Percentiles rank a stretch among this genome's conserved stretches.
Conservation (phyloP, 2,888 invertebrate genomes). For the Anoplius nigerrimus region DNA sequence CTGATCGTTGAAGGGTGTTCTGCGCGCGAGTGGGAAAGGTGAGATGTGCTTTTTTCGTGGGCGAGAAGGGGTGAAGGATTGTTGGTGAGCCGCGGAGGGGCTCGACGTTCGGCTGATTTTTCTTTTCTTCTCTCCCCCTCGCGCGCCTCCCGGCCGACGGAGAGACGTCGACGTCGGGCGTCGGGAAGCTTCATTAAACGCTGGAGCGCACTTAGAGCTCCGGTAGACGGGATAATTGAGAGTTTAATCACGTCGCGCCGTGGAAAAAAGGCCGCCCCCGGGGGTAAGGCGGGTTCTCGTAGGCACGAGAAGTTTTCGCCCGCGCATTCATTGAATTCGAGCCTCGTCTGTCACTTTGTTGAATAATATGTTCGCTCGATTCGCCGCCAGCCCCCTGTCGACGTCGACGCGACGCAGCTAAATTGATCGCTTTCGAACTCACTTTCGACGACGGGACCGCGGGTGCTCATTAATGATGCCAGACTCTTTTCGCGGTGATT, state of each 20-base stretch:
- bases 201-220: neutral
- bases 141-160: neutral
- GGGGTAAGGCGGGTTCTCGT: too few relatives aligned
- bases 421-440: neutral
- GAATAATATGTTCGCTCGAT: neutral
- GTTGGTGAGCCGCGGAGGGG: too few relatives aligned
- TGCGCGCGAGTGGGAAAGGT: too few relatives aligned
- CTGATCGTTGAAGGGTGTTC: too few relatives aligned
- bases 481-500: too few relatives aligned
- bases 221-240: slow-evolving; percentile 22
- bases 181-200: slow-evolving; percentile 16
- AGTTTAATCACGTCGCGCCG: slow-evolving; percentile 20
- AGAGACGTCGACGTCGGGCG: too few relatives aligned
- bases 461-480: too few relatives aligned
- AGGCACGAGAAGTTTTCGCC: too few relatives aligned
- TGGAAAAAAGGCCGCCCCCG: too few relatives aligned
- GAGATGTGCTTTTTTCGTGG: neutral
- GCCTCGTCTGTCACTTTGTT: neutral
- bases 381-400: neutral
- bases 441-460: too few relatives aligned
- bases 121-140: neutral
- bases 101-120: neutral
- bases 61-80: neutral
- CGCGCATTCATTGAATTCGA: too few relatives aligned
- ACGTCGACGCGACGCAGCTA: neutral